Evolutionary conservation across 2,797 vertebrate species (phyloP).

Genomic region (Amblyraja radiata): DNA sequence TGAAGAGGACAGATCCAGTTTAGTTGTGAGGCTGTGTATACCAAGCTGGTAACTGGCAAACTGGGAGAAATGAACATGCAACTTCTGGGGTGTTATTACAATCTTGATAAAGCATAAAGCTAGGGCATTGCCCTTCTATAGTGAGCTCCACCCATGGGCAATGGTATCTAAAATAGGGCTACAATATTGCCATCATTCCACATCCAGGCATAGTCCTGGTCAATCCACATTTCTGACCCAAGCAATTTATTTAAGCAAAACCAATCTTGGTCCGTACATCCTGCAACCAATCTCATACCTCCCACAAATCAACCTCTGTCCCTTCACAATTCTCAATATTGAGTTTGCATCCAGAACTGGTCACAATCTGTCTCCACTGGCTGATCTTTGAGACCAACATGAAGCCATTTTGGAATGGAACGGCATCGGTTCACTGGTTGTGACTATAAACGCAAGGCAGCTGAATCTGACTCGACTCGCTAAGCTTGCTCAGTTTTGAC

Average conservation of each 20-base stretch:
- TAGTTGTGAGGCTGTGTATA: neutral
- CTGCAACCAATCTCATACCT: neutral
- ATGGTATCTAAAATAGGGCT: neutral
- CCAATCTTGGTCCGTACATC: too few relatives aligned
- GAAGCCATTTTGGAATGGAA: neutral
- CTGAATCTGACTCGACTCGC: neutral
- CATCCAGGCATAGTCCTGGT: neutral
- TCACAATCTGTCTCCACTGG: neutral
- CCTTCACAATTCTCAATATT: too few relatives aligned
- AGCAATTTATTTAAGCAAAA: too few relatives aligned
- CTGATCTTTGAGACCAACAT: too few relatives aligned
- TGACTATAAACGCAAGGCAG: too few relatives aligned
- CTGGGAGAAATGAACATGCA: neutral
- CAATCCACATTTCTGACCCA: neutral
- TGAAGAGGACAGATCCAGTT: neutral
- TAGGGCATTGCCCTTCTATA: neutral
- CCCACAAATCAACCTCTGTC: neutral
- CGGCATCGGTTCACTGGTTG: neutral
- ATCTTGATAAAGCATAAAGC: neutral
- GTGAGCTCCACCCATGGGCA: neutral
- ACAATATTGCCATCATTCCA: neutral
- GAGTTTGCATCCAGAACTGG: neutral
- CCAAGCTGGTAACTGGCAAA: neutral
- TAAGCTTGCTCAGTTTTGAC: neutral
- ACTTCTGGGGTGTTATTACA: too few relatives aligned